Evolutionary conservation across 2,888 invertebrate species (phyloP).

Genomic region (Parasteatoda lunata): DNA sequence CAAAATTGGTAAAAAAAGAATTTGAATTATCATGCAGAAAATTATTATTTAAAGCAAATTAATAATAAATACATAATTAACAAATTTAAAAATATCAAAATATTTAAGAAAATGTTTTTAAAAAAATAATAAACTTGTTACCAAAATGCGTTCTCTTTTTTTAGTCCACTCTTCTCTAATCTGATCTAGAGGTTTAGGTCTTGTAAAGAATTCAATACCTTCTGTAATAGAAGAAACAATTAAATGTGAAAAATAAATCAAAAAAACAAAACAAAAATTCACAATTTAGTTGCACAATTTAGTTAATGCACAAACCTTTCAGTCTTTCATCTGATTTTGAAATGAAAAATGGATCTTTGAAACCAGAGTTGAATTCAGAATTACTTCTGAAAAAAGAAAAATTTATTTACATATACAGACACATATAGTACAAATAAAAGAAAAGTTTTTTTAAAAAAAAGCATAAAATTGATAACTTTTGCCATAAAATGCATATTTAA

Average conservation of each 20-base stretch:
- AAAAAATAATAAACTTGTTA: constrained; percentile 16
- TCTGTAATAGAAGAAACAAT: constrained; percentile 23
- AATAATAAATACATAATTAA: too few relatives aligned
- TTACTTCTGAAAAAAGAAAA: constrained; percentile 4
- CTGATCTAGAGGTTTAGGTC: constrained; percentile 35
- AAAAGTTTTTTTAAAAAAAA: background rate
- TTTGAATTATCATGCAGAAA: too few relatives aligned
- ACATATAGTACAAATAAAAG: background rate
- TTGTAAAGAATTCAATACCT: constrained; percentile 50
- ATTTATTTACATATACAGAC: background rate
- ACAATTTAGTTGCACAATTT: too few relatives aligned
- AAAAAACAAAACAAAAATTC: background rate
- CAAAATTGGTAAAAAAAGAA: too few relatives aligned
- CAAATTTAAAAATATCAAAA: too few relatives aligned
- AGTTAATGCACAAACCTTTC: constrained; percentile 32
- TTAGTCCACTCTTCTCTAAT: constrained; percentile 27
- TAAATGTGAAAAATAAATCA: background rate
- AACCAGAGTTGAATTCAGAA: constrained; percentile 9
- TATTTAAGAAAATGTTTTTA: too few relatives aligned
- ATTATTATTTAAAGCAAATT: too few relatives aligned
- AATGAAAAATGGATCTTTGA: constrained; percentile 41
- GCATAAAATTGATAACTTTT: background rate
- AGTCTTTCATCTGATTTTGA: constrained; percentile 14
- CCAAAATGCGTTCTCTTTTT: constrained; percentile 29
- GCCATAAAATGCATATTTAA: background rate